Evolutionary conservation across 2,888 invertebrate genomes (phyloP), one percentile per base, ranked within the genome.

Genomic region (Nephrotoma appendiculata): DNA sequence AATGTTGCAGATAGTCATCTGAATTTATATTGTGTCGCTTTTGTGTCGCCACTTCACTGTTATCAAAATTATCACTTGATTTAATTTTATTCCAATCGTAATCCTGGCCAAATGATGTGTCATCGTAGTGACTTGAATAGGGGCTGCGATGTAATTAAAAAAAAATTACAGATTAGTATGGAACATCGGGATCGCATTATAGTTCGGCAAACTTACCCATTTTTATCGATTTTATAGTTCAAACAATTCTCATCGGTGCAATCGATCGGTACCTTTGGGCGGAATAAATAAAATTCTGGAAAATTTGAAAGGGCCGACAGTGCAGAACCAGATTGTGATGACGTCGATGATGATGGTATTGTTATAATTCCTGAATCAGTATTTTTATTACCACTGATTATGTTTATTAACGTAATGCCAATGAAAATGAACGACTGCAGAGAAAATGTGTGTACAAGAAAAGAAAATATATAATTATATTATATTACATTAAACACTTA

Each of bases 31-130:
- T 19, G 45, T 44, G 11, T 15, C 85, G 42, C 19, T 85, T 85
- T 85, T 85, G 85, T 12, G 19, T 45, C 6, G 19, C 11, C 31
- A 85, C 19, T 44, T 85, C 85, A 44, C 11, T 85, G 11, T 57
- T 57, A 44, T 85, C 85, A 15, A 44, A 19, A n/a, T 43, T 43
- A 42, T 85, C 42, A 42, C 7, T 85, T 43, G 15, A 5, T 41
- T 83, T 83, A 12, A 41, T n/a, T n/a, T 84, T 84, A 84, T n/a
- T 43, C 85, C 85, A 85, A 19, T 85, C 85, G 12, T 85, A 85
- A 31, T 85, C 85, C 44, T 15, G 85, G 6, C 43, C 19, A 19
- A 45, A 42, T 19, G 45, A 0, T 2, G 85, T 11, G 5, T 85
- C 85, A 19, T 85, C 44, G 45, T 44, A 44, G 45, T 19, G 85